Conservation (phyloP, 2,113 vertebrate species). For the Corvus moneduloides region DNA sequence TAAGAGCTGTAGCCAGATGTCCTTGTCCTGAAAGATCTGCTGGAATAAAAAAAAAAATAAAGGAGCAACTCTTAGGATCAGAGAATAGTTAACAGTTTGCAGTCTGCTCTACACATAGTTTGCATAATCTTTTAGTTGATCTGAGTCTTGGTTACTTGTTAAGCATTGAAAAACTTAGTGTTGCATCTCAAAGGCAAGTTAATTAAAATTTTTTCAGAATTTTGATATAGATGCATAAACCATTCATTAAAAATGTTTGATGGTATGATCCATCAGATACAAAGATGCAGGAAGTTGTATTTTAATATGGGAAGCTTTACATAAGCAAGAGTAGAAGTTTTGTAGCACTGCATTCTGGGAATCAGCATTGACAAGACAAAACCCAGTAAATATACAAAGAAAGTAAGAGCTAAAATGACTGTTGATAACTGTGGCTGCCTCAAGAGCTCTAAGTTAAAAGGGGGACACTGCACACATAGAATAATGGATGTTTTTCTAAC, state of each 20-base stretch:
- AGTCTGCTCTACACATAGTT: background rate
- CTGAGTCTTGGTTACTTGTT: background rate
- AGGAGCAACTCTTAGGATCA: background rate
- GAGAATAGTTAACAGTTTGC: background rate
- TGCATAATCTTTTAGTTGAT: background rate
- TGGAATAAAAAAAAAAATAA: background rate
- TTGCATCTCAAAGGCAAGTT: background rate
- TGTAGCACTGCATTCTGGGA: background rate
- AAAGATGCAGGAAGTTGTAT: background rate
- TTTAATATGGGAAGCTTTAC: background rate
- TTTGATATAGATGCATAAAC: background rate
- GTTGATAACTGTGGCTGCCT: background rate
- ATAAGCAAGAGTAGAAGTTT: background rate
- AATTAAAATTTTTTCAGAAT: background rate
- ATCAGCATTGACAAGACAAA: background rate
- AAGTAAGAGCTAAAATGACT: background rate
- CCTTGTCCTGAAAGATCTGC: slow-evolving; percentile 88
- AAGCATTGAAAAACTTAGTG: background rate
- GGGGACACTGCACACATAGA: background rate
- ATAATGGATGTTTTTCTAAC: background rate
- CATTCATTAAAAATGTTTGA: background rate
- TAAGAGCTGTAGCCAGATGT: slow-evolving; percentile 94
- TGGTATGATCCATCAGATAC: background rate
- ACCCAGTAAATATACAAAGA: background rate
- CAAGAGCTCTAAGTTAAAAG: background rate